phyloP scores from a whole-genome alignment of 1,140 invertebrate species.

The Oryzaephilus surinamensis region DNA sequence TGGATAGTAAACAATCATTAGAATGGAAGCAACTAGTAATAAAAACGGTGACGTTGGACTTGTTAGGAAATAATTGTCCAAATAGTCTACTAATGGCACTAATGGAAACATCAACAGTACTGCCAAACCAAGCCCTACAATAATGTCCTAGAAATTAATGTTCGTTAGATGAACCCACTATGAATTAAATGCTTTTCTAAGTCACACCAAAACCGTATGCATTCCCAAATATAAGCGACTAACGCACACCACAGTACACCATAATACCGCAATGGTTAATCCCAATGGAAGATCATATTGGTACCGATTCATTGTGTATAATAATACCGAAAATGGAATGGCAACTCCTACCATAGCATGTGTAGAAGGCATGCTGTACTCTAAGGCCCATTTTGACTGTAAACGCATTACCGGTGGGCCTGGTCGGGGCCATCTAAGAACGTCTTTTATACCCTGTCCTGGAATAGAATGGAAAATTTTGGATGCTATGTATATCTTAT shows the following conservation, averaged over 20 bases:
- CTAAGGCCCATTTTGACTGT: constrained; percentile 75
- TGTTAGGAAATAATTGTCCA: constrained; percentile 64
- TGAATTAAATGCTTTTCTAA: neutral
- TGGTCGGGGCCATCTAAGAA: constrained; percentile 76
- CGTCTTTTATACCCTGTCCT: constrained; percentile 83
- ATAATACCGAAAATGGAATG: constrained; percentile 73
- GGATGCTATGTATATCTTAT: too few relatives aligned
- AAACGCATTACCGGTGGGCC: constrained; percentile 69
- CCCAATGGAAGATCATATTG: constrained; percentile 54
- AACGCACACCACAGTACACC: constrained; percentile 69
- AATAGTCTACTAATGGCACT: constrained; percentile 59
- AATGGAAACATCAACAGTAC: constrained; percentile 55
- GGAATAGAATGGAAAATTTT: too few relatives aligned
- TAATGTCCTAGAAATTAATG: constrained; percentile 58
- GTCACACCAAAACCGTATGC: constrained; percentile 72
- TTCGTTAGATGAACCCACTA: neutral
- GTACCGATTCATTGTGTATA: constrained; percentile 72
- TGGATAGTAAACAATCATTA: constrained; percentile 60
- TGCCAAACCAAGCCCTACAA: constrained; percentile 60
- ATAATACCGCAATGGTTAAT: constrained; percentile 43
- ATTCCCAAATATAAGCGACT: constrained; percentile 86
- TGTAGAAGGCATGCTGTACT: constrained; percentile 91
- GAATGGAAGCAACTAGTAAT: constrained; percentile 51
- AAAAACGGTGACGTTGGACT: constrained; percentile 53
- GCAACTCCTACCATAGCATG: constrained; percentile 84